Conservation (phyloP, 2,797 vertebrate genomes). For the Tapera naevia region DNA sequence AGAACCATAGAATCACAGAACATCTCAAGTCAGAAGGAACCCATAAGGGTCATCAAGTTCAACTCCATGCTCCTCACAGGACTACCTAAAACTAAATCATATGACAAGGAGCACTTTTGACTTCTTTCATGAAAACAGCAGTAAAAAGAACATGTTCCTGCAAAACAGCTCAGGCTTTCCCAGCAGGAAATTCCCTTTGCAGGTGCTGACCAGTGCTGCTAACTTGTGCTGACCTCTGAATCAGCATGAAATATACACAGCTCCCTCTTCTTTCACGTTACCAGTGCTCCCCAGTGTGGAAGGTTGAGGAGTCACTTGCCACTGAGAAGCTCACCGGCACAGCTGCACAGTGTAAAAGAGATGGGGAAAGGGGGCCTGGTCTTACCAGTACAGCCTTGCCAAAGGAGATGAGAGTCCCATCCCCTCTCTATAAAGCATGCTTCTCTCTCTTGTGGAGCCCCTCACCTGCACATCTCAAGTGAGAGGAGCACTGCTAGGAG, state of each 20-base stretch:
- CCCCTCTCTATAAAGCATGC: rapidly evolving
- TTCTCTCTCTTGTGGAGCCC: background rate
- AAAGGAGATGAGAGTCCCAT: background rate
- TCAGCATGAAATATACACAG: no score
- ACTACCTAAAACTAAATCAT: background rate
- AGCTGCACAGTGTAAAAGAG: background rate
- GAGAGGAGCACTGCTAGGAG: background rate
- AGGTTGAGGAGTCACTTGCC: background rate
- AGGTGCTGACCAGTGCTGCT: background rate
- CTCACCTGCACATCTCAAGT: background rate
- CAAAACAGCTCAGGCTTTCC: background rate
- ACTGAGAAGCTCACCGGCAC: background rate
- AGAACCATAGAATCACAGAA: background rate
- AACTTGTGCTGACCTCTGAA: background rate
- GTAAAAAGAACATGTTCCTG: background rate
- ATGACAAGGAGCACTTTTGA: background rate
- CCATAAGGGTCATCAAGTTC: background rate
- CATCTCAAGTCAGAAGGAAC: background rate
- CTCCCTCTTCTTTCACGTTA: background rate
- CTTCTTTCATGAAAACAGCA: background rate
- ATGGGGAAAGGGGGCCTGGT: background rate
- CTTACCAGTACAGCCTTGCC: background rate
- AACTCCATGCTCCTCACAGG: background rate
- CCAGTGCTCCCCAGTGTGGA: constrained; percentile 1
- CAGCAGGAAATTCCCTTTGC: background rate